Conservation (phyloP, 2,888 invertebrate genomes). For the Corythucha ciliata region DNA sequence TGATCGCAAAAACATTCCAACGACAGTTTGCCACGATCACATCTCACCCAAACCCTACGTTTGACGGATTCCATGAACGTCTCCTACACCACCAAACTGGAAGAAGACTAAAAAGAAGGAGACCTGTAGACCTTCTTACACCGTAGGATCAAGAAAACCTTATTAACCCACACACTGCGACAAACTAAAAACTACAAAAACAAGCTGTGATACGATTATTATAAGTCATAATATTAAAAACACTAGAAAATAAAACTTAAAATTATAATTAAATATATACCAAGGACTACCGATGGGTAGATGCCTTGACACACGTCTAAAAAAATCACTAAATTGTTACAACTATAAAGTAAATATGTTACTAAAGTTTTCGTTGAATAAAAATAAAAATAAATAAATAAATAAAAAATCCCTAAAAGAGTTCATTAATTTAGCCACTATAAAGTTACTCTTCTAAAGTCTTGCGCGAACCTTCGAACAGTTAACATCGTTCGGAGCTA, state of each 20-base stretch:
- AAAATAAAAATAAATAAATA: too few species aligned
- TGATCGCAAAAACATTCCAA: slow-evolving; percentile 9
- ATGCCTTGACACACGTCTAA: not conserved
- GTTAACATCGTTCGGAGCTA: too few species aligned
- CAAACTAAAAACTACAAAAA: too few species aligned
- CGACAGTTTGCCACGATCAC: not conserved
- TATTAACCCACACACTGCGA: too few species aligned
- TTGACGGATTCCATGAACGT: slow-evolving; percentile 7
- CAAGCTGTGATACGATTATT: slow-evolving; percentile 2
- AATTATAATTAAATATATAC: not conserved
- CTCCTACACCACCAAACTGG: slow-evolving; percentile 1
- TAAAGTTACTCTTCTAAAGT: too few species aligned
- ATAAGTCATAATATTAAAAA: not conserved
- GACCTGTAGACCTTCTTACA: not conserved
- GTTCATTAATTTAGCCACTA: too few species aligned
- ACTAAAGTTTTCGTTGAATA: too few species aligned
- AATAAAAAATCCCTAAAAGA: too few species aligned
- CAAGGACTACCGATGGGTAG: slow-evolving; percentile 14
- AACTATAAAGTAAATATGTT: too few species aligned
- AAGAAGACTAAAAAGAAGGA: slow-evolving; percentile 4
- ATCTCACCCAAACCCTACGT: slow-evolving; percentile 7
- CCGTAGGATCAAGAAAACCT: not conserved
- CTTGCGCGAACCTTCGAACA: too few species aligned
- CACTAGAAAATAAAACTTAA: not conserved
- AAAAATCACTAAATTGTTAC: too few species aligned